Percentiles rank a stretch among this genome's conserved stretches.
Conservation (phyloP, 23 tunicate genomes). For the Pegea sp. region DNA sequence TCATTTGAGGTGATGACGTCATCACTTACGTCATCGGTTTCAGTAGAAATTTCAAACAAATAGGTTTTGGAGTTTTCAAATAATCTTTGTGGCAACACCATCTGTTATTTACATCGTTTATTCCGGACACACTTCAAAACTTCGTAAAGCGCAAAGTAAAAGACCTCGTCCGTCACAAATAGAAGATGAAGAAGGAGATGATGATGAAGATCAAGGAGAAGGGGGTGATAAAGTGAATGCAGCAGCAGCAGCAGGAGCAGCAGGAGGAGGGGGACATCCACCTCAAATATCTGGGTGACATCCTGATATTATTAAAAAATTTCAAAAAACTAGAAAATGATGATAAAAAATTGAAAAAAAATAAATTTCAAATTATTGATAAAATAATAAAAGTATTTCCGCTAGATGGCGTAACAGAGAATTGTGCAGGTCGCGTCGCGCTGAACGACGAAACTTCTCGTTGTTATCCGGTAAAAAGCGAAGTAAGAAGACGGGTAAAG, state of each 20-base stretch:
- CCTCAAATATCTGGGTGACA: too few species aligned
- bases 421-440: too few species aligned
- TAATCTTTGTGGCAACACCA: constrained; percentile 94
- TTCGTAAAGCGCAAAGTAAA: constrained; percentile 8
- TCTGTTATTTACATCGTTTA: constrained; percentile 85
- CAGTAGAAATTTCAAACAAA: not conserved
- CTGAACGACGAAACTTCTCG: too few species aligned
- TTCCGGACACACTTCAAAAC: constrained; percentile 64
- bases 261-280: too few species aligned
- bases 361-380: too few species aligned
- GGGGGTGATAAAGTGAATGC: not conserved
- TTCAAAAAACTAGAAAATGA: too few species aligned
- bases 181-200: constrained; percentile 26
- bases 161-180: constrained; percentile 6
- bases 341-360: too few species aligned
- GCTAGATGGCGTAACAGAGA: too few species aligned
- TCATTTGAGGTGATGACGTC: constrained; percentile 55
- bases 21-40: not conserved
- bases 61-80: constrained; percentile 98
- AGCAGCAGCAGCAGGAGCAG: constrained; percentile 18
- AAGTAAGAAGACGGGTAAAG: not conserved
- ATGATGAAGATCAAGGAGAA: constrained; percentile 2
- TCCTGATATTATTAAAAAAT: too few species aligned
- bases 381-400: too few species aligned
- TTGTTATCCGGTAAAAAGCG: not conserved